Percentiles rank a stretch among this genome's conserved stretches.
Conservation (phyloP, 2,113 vertebrate species). For the Ptilorrhoa leucosticta region DNA sequence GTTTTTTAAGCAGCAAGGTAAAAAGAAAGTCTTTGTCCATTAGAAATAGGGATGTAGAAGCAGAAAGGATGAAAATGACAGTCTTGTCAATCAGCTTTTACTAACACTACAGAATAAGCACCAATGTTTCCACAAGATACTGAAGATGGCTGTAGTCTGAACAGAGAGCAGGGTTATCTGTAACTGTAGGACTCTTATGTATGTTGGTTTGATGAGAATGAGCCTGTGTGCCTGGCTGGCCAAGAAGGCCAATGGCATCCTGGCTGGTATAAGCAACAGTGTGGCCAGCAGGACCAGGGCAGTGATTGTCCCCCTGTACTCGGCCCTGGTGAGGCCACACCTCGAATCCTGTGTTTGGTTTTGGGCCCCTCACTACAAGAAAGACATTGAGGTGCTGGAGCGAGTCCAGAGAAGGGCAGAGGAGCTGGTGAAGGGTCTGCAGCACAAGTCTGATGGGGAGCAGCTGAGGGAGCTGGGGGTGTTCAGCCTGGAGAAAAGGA, state of each 20-base stretch:
- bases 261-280: background rate
- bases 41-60: background rate
- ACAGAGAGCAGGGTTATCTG: background rate
- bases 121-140: background rate
- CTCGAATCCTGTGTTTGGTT: background rate
- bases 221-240: background rate
- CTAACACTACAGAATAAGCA: background rate
- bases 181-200: background rate
- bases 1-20: background rate
- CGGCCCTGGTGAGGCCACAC: background rate
- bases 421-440: background rate
- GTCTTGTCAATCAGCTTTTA: background rate
- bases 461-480: background rate
- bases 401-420: fast-evolving
- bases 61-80: background rate
- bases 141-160: background rate
- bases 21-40: background rate
- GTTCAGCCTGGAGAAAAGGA: background rate
- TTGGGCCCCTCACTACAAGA: background rate
- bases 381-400: background rate
- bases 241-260: background rate
- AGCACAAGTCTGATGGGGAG: background rate
- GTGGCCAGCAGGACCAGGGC: background rate
- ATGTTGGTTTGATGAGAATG: background rate
- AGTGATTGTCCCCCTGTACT: background rate